These are phyloP conservation scores for Scatophagus argus DNA, from an alignment of 2,113 vertebrate species.

Conservation along the genomic window DNA sequence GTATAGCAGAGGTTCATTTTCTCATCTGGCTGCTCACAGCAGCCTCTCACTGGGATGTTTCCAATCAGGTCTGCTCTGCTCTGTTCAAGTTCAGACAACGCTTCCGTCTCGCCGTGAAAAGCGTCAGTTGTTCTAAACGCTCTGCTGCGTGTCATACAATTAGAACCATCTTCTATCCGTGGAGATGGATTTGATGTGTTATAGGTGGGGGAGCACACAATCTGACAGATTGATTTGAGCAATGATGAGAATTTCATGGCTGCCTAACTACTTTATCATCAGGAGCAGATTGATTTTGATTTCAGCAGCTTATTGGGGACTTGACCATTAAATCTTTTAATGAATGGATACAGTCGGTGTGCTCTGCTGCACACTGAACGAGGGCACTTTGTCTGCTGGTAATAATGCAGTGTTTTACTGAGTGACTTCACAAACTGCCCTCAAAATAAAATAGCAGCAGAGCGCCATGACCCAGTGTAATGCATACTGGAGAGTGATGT, in stretches of 20 bases:
- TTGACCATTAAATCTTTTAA: slow-evolving; percentile 35
- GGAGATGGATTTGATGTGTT: slow-evolving; percentile 31
- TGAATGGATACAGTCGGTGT: slow-evolving; percentile 10
- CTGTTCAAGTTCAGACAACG: slow-evolving; percentile 49
- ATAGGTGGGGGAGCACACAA: slow-evolving; percentile 8
- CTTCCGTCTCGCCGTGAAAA: background rate
- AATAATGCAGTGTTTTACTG: slow-evolving; percentile 5
- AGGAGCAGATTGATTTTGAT: slow-evolving; percentile 51
- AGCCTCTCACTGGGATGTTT: slow-evolving; percentile 26
- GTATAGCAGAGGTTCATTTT: slow-evolving; percentile 30
- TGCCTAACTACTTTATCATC: slow-evolving; percentile 37
- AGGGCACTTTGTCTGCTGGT: background rate
- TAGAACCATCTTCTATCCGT: slow-evolving; percentile 32
- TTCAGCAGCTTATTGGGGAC: slow-evolving; percentile 38
- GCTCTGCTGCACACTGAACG: slow-evolving; percentile 1
- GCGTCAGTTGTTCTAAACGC: background rate
- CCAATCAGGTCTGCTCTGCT: slow-evolving; percentile 36
- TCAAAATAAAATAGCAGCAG: slow-evolving; percentile 14
- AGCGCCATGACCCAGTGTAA: slow-evolving; percentile 36
- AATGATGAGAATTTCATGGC: slow-evolving; percentile 47
- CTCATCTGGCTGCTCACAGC: slow-evolving; percentile 22
- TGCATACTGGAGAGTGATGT: slow-evolving; percentile 53
- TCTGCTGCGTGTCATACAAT: slow-evolving; percentile 25
- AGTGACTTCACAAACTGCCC: slow-evolving; percentile 1
- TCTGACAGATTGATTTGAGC: slow-evolving; percentile 60